These are phyloP conservation scores for Mastacembelus armatus DNA, from an alignment of 2,797 vertebrate genomes.

Conservation along the genomic window DNA sequence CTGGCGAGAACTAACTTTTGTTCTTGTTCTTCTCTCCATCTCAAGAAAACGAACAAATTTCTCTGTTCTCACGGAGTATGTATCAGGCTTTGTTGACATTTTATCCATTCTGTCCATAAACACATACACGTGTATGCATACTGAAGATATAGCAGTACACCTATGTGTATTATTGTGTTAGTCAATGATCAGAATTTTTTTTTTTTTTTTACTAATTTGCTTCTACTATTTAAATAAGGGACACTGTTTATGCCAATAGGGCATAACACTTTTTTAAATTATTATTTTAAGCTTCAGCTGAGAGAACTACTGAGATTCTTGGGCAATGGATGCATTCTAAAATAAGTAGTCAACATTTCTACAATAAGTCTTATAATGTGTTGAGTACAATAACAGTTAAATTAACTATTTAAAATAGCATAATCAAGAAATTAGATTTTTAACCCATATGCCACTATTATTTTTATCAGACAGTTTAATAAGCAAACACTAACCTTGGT, in stretches of 20 bases:
- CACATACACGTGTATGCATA: slow-evolving; percentile 6
- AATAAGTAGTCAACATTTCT: slow-evolving; percentile 12
- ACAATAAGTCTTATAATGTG: no score
- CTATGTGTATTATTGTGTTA: no score
- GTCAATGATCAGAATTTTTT: background rate
- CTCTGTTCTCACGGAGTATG: no score
- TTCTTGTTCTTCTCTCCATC: no score
- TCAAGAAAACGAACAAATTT: no score
- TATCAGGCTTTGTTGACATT: background rate
- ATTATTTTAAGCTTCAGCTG: background rate
- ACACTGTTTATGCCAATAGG: no score
- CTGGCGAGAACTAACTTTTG: no score
- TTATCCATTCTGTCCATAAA: slow-evolving; percentile 13
- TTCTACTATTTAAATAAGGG: slow-evolving; percentile 2
- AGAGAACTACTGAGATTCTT: slow-evolving; percentile 6
- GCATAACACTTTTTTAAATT: no score
- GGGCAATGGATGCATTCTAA: background rate
- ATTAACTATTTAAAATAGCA: background rate
- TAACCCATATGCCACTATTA: background rate
- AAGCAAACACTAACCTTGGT: slow-evolving; percentile 86
- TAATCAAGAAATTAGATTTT: no score
- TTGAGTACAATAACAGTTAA: background rate
- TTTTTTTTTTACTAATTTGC: background rate
- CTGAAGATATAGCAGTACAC: background rate
- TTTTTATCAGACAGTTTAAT: slow-evolving; percentile 1